Evolutionary conservation across 2,888 invertebrate genomes (phyloP).

Genomic region (Selenia dentaria): DNA sequence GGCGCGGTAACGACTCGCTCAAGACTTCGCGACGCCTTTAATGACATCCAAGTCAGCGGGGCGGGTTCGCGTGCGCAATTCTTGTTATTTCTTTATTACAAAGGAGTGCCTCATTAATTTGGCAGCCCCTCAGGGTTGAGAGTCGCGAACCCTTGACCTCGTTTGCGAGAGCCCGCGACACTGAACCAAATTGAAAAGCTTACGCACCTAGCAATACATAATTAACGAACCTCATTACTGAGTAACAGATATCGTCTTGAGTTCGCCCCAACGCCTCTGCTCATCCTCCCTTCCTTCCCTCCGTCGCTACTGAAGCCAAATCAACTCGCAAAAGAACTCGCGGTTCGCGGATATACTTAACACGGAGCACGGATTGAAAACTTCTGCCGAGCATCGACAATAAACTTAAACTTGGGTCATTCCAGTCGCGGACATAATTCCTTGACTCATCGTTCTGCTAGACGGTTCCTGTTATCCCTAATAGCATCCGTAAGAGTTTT

Average conservation of each 20-base stretch:
- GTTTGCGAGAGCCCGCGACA: slow-evolving; percentile 74
- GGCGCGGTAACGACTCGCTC: slow-evolving; percentile 75
- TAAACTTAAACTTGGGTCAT: slow-evolving; percentile 77
- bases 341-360: slow-evolving; percentile 40
- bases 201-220: slow-evolving; percentile 81
- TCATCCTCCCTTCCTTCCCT: slow-evolving; percentile 27
- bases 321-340: slow-evolving; percentile 29
- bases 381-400: slow-evolving; percentile 47
- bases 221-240: slow-evolving; percentile 82
- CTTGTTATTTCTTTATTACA: slow-evolving; percentile 86
- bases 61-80: slow-evolving; percentile 81
- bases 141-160: slow-evolving; percentile 82
- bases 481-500: slow-evolving; percentile 80
- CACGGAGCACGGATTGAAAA: slow-evolving; percentile 42
- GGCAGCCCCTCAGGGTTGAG: slow-evolving; percentile 82
- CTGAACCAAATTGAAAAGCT: slow-evolving; percentile 73
- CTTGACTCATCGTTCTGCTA: slow-evolving; percentile 71
- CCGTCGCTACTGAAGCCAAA: slow-evolving; percentile 19
- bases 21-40: slow-evolving; percentile 77
- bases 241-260: slow-evolving; percentile 62
- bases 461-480: slow-evolving; percentile 81
- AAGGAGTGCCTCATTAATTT: slow-evolving; percentile 86
- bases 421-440: slow-evolving; percentile 71
- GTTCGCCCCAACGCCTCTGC: slow-evolving; percentile 26
- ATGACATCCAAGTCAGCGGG: slow-evolving; percentile 76